Conservation (phyloP, 2,888 invertebrate species). For the Volucella zonaria region DNA sequence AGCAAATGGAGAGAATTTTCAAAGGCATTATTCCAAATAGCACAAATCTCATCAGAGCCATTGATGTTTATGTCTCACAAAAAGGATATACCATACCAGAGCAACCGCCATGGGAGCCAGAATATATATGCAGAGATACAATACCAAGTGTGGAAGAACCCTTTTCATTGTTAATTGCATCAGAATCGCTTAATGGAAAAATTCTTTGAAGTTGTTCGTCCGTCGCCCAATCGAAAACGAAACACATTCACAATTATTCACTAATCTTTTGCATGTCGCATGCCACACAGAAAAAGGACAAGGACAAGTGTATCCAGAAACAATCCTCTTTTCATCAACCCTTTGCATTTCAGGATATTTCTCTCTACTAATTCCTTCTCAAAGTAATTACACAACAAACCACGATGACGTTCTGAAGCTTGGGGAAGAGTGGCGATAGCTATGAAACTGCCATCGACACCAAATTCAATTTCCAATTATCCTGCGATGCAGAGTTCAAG, state of each 20-base stretch:
- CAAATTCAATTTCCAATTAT: constrained; percentile 73
- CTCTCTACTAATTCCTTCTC: constrained; percentile 43
- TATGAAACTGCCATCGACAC: constrained; percentile 68
- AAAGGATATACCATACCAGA: constrained; percentile 21
- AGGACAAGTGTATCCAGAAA: constrained; percentile 5
- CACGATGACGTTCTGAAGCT: background rate
- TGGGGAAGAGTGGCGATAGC: constrained; percentile 13
- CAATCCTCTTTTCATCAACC: background rate
- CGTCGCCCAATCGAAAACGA: constrained; percentile 63
- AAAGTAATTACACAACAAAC: constrained; percentile 64
- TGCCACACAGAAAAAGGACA: background rate
- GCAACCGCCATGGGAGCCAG: constrained; percentile 13
- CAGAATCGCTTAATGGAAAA: constrained; percentile 73
- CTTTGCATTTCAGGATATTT: constrained; percentile 11
- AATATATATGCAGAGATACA: background rate
- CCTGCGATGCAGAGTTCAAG: constrained; percentile 38
- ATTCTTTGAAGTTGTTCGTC: constrained; percentile 74
- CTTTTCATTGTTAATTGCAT: constrained; percentile 71
- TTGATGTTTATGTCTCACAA: constrained; percentile 68
- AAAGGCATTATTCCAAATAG: constrained; percentile 63
- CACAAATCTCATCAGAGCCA: constrained; percentile 73
- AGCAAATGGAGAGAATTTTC: constrained; percentile 60
- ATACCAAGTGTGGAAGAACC: constrained; percentile 40
- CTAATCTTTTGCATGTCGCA: constrained; percentile 68
- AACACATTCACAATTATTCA: constrained; percentile 65